Base-by-base conservation (phyloP, 2,797 vertebrate species). In the Amblyopsis hoosieri region DNA sequence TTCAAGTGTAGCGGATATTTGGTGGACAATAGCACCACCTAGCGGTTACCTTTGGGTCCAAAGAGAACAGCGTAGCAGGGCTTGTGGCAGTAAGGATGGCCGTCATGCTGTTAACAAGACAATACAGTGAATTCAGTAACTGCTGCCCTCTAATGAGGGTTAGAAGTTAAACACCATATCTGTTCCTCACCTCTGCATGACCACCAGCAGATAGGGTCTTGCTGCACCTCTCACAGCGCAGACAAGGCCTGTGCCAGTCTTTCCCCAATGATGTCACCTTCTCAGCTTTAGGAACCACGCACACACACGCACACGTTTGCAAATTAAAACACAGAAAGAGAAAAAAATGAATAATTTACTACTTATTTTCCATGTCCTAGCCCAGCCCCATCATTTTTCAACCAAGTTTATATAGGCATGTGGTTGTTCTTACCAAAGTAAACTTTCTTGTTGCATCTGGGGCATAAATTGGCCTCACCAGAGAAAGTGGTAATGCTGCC, bases 211-310 rank as follows among this genome's bases (percentile, higher is more conserved):
- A 89, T 85, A 99, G 92, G 0, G 97, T 99, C 92, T 99, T 99
- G 67, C 91, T 94, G 79, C 98, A 99, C 69, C 96, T 93, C 86
- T 99, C 96, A 0, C 96, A 99, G 80, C 97, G 95, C 83, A 99
- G 92, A 69, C 97, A 99, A n/a, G 97, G 97, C 12, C 97, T 93
- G 82, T 99, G 97, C 97, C 98, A 99, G 90, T 99, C 97, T 75
- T 98, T 98, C 29, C 98, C 98, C 87, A 99, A 92, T 0, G 98
- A 99, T 0, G 97, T 99, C 91, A 99, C 97, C 92, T 99, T 99
- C 90, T 99, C 96, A 0, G 98, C 97, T 99, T 70, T 8, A 15
- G 9, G 12, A 67, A 29, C 66, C 13, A 68, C 53, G 71, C 9
- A 64, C 50, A 56, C 49, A 67, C 37, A 42, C 37, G 9, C 37